Conservation (phyloP, 2,888 invertebrate species). For the Ichneumoninae sp. region DNA sequence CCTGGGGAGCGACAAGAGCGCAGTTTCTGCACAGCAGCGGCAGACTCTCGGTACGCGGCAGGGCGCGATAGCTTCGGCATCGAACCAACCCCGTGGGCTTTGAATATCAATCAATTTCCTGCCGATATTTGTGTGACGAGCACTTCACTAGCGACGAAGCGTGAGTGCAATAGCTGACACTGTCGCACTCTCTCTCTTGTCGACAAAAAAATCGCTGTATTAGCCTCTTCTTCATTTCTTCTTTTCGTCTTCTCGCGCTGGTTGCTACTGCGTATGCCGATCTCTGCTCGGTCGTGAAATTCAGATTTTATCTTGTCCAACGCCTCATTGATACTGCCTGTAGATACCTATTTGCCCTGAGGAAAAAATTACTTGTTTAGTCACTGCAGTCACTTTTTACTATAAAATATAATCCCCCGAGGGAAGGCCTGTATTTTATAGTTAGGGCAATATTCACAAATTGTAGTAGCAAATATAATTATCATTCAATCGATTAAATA, state of each 20-base stretch:
- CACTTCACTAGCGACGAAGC: slow-evolving; percentile 78
- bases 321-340: background rate
- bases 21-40: slow-evolving; percentile 6
- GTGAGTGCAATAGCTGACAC: slow-evolving; percentile 82
- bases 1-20: slow-evolving; percentile 1
- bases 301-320: background rate
- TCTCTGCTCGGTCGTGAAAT: background rate
- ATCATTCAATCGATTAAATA: too few species aligned
- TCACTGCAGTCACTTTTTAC: too few species aligned
- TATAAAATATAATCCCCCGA: too few species aligned
- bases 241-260: background rate
- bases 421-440: background rate
- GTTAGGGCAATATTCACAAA: background rate
- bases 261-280: background rate
- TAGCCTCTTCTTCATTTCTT: slow-evolving; percentile 34
- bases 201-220: slow-evolving; percentile 35
- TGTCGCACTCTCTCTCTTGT: slow-evolving; percentile 48
- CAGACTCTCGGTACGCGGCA: slow-evolving; percentile 16
- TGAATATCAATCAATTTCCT: slow-evolving; percentile 83
- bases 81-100: slow-evolving; percentile 77
- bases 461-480: background rate
- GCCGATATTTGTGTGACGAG: slow-evolving; percentile 79
- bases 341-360: too few species aligned
- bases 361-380: too few species aligned
- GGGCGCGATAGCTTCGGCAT: slow-evolving; percentile 28